Evolutionary conservation across 2,888 invertebrate genomes (phyloP).

Genomic region (Strigamia maritima): DNA sequence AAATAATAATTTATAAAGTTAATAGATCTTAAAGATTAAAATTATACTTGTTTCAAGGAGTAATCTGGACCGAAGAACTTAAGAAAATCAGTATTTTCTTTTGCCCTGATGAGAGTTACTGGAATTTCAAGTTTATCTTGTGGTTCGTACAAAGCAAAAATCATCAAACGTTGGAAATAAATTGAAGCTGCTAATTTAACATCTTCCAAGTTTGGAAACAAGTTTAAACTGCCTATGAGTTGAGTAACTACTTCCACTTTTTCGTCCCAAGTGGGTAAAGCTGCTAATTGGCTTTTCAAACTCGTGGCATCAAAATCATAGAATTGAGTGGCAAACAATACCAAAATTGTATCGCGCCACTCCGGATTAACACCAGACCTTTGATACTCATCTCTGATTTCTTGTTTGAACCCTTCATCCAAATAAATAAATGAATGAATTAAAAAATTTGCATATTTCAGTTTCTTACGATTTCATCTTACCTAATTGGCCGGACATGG

Average conservation of each 20-base stretch:
- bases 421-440: too few relatives aligned
- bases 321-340: background rate
- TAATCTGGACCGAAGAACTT: slow-evolving; percentile 81
- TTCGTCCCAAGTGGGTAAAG: slow-evolving; percentile 58
- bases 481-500: slow-evolving; percentile 68
- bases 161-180: slow-evolving; percentile 77
- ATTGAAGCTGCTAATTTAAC: slow-evolving; percentile 68
- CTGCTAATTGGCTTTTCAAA: slow-evolving; percentile 61
- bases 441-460: too few relatives aligned
- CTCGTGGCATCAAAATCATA: slow-evolving; percentile 46
- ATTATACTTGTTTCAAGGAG: slow-evolving; percentile 74
- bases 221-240: slow-evolving; percentile 60
- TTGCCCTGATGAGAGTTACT: slow-evolving; percentile 78
- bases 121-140: slow-evolving; percentile 61
- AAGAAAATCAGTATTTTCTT: slow-evolving; percentile 68
- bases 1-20: slow-evolving; percentile 36
- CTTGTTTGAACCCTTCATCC: too few relatives aligned
- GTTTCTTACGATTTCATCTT: too few relatives aligned
- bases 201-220: slow-evolving; percentile 58
- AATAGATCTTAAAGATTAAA: background rate
- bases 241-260: slow-evolving; percentile 61
- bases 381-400: too few relatives aligned
- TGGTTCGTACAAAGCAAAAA: slow-evolving; percentile 73
- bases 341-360: too few relatives aligned
- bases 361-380: too few relatives aligned